Percentiles rank a stretch among this genome's conserved stretches.
These are phyloP conservation scores for Nephrotoma guestfalica DNA, from an alignment of 2,888 invertebrate genomes.

Conservation along the genomic window DNA sequence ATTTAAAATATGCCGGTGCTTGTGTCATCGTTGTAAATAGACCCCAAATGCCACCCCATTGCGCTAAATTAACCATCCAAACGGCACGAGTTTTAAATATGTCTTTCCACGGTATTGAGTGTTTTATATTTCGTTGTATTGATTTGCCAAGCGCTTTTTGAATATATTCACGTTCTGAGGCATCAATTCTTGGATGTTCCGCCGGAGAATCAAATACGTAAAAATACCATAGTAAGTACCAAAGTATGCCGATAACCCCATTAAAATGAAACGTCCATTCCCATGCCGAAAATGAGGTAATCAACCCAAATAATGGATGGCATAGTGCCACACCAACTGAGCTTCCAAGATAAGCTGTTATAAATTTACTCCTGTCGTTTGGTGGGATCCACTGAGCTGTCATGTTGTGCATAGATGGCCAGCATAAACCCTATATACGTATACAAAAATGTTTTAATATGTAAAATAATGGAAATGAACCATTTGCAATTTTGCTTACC, in stretches of 20 bases:
- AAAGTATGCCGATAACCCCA: constrained; percentile 42
- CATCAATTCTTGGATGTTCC: constrained; percentile 47
- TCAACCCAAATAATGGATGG: constrained; percentile 52
- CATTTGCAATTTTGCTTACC: constrained; percentile 33
- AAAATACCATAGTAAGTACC: constrained; percentile 49
- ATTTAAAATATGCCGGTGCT: constrained; percentile 52
- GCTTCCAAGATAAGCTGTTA: constrained; percentile 43
- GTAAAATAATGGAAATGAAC: not conserved
- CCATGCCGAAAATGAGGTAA: constrained; percentile 52
- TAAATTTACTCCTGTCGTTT: constrained; percentile 57
- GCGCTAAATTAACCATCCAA: constrained; percentile 47
- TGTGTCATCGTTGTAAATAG: constrained; percentile 54
- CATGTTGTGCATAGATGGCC: constrained; percentile 67
- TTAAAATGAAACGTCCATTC: constrained; percentile 54
- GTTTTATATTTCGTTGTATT: constrained; percentile 14
- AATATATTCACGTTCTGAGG: constrained; percentile 42
- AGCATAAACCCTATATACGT: constrained; percentile 42
- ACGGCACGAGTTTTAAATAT: constrained; percentile 45
- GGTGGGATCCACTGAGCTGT: constrained; percentile 73
- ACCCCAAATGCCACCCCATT: constrained; percentile 55
- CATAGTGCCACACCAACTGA: constrained; percentile 51
- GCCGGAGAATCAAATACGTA: constrained; percentile 48
- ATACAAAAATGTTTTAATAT: not conserved
- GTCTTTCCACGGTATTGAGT: constrained; percentile 43
- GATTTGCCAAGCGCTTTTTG: constrained; percentile 37